These are phyloP conservation scores for Grammomys surdaster DNA, from an alignment of 2,113 vertebrate species.

Conservation along the genomic window DNA sequence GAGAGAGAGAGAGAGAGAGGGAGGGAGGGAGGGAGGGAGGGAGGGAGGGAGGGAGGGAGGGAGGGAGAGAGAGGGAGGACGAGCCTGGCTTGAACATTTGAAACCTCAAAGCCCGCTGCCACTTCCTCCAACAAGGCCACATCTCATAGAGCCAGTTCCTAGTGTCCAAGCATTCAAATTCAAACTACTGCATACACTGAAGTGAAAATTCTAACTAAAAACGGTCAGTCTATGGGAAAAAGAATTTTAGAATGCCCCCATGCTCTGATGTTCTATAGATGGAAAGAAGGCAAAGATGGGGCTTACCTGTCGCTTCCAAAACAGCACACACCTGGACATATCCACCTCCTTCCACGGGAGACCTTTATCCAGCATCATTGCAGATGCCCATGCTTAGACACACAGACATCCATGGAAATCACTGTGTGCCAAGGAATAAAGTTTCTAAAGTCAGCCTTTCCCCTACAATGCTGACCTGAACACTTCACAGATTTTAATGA, in stretches of 20 bases:
- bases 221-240: not conserved
- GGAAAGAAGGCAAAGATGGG: not conserved
- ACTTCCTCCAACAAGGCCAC: not conserved
- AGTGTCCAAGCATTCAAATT: not conserved
- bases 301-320: not conserved
- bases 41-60: not conserved
- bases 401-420: not conserved
- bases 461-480: not conserved
- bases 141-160: not conserved
- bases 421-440: not conserved
- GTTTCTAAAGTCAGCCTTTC: not conserved
- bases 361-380: too few species aligned
- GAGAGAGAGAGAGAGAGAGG: not conserved
- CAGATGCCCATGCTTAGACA: not conserved
- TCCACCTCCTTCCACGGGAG: not conserved
- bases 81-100: not conserved
- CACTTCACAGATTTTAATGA: not conserved
- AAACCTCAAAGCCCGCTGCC: not conserved
- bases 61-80: not conserved
- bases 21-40: not conserved
- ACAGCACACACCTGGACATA: not conserved
- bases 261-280: not conserved
- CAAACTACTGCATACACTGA: not conserved
- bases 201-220: slow-evolving; percentile 24
- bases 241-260: not conserved